phyloP scores from a whole-genome alignment of 2,797 vertebrate genomes.

The Gallinago nigripennis region DNA sequence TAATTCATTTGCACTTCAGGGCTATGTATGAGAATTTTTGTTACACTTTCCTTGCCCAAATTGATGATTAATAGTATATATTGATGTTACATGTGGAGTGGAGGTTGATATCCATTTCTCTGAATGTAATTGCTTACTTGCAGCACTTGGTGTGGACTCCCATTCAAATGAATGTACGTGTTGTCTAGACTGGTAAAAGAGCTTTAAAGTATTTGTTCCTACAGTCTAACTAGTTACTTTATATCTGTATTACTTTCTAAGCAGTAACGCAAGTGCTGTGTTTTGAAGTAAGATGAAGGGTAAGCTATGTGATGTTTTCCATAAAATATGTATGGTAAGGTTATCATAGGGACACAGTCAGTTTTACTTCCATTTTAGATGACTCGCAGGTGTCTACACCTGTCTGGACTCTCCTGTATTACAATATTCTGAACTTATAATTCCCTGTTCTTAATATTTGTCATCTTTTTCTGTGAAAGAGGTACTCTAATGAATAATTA shows the following conservation, averaged over 20 bases:
- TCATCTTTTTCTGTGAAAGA: not conserved
- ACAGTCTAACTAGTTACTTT: not conserved
- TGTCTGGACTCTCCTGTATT: not conserved
- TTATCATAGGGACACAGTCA: not conserved
- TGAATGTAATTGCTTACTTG: slow-evolving; percentile 1
- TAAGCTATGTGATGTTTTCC: not conserved
- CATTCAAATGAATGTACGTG: not conserved
- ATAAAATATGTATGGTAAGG: not conserved
- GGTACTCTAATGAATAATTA: not conserved
- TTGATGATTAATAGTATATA: not conserved
- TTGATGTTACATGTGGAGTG: not conserved
- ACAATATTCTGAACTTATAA: not conserved
- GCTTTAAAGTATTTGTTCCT: slow-evolving; percentile 10
- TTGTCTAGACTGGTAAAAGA: not conserved
- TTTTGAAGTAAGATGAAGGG: not conserved
- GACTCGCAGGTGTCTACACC: not conserved
- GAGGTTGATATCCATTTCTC: not conserved
- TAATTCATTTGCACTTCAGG: not conserved
- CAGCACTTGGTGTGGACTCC: not conserved
- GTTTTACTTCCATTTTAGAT: not conserved
- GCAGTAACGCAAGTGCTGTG: not conserved
- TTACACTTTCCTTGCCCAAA: not conserved
- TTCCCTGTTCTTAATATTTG: not conserved
- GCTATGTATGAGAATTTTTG: not conserved
- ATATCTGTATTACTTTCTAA: not conserved